phyloP scores from a whole-genome alignment of 64 coral and sea anemone species.

The Hydrozoanthus tunicans region DNA sequence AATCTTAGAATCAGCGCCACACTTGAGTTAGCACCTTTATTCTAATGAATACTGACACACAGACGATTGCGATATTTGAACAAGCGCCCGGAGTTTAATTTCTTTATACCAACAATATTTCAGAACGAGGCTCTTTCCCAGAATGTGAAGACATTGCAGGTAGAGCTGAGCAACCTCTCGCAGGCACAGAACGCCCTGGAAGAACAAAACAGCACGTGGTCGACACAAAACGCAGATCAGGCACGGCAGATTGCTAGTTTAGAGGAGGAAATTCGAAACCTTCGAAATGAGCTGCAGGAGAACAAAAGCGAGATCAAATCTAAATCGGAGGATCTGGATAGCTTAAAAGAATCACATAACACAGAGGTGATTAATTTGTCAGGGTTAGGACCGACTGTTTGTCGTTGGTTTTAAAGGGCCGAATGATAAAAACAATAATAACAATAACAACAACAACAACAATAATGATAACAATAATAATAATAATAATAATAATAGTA shows the following conservation, averaged over 20 bases:
- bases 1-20: no score
- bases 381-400: not conserved
- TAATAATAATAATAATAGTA: no score
- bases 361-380: conserved; percentile 53
- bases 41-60: no score
- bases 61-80: no score
- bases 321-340: conserved; percentile 17
- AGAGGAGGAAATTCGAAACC: conserved; percentile 19
- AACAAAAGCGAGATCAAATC: not conserved
- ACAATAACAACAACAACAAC: no score
- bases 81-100: not conserved
- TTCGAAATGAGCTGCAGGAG: not conserved
- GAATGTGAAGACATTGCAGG: conserved; percentile 38
- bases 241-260: conserved; percentile 27
- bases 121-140: conserved; percentile 59
- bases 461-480: no score
- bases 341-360: conserved; percentile 33
- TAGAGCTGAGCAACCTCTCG: conserved; percentile 40
- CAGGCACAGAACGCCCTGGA: conserved; percentile 78
- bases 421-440: no score
- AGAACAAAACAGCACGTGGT: conserved; percentile 67
- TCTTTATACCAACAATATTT: not conserved
- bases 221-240: conserved; percentile 37
- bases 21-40: no score
- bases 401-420: not conserved